A percentile compares a stretch with the other conserved stretches of the same genome.
phyloP scores from a whole-genome alignment of 2,797 vertebrate species.

The Craterocephalus amniculus region DNA sequence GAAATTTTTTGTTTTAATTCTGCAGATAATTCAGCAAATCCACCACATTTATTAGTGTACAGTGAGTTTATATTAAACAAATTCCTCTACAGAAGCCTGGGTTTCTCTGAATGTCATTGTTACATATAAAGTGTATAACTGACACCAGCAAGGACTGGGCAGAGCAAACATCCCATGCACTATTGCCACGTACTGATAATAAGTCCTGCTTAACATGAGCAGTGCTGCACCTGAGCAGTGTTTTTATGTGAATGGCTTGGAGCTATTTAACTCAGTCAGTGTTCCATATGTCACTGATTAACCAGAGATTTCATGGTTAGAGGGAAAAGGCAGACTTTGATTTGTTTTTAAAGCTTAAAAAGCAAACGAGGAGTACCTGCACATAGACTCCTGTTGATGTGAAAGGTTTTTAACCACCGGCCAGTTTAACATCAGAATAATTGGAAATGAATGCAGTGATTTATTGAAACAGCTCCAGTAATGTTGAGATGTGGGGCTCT shows the following conservation, averaged over 20 bases:
- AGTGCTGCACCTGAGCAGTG: neutral
- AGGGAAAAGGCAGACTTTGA: slow-evolving; percentile 54
- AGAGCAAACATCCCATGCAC: neutral
- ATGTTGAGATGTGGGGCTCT: neutral
- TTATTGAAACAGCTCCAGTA: neutral
- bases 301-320: slow-evolving; percentile 27
- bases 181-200: neutral
- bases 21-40: neutral
- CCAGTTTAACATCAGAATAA: neutral
- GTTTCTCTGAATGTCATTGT: too few relatives aligned
- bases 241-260: neutral
- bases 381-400: neutral
- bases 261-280: neutral
- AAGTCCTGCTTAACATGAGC: neutral
- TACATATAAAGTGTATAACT: too few relatives aligned
- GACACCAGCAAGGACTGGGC: too few relatives aligned
- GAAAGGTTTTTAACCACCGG: neutral
- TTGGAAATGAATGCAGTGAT: neutral
- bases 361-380: neutral
- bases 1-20: too few relatives aligned
- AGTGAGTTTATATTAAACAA: too few relatives aligned
- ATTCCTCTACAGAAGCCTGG: too few relatives aligned
- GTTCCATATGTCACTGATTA: slow-evolving; percentile 53
- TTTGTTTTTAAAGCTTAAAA: slow-evolving; percentile 36
- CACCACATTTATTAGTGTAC: neutral